Evolutionary conservation across 2,888 invertebrate genomes (phyloP).

Genomic region (Ligdia adustata): DNA sequence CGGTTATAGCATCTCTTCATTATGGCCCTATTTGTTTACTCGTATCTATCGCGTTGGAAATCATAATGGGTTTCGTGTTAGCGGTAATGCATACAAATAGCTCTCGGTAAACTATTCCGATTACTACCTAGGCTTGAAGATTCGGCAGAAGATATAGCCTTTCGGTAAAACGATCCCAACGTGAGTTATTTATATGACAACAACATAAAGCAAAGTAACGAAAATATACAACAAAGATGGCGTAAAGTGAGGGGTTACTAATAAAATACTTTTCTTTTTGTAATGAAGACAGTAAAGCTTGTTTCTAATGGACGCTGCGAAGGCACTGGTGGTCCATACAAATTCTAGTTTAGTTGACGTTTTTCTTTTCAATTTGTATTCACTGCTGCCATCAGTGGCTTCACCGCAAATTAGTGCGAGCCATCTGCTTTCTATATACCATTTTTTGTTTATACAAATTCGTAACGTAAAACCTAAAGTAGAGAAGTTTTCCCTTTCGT

Average conservation of each 20-base stretch:
- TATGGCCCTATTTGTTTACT: slow-evolving; percentile 14
- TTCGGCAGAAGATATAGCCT: slow-evolving; percentile 4
- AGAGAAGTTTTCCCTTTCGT: too few species aligned
- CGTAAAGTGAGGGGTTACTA: too few species aligned
- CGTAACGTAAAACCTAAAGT: too few species aligned
- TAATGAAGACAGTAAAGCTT: slow-evolving; percentile 6
- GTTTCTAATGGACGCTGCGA: background rate
- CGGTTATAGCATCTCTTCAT: slow-evolving; percentile 7
- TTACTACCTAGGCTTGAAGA: slow-evolving; percentile 7
- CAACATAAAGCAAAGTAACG: too few species aligned
- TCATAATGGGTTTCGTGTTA: slow-evolving; percentile 18
- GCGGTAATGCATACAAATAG: slow-evolving; percentile 24
- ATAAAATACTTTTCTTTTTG: slow-evolving; percentile 1
- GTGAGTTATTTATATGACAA: too few species aligned
- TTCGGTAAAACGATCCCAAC: slow-evolving; percentile 6
- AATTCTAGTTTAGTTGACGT: slow-evolving; percentile 1
- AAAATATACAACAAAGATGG: too few species aligned
- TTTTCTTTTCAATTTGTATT: slow-evolving; percentile 5
- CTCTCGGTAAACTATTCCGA: slow-evolving; percentile 8
- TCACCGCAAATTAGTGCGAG: background rate
- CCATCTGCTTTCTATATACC: too few species aligned
- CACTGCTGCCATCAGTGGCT: background rate
- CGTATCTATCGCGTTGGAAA: slow-evolving; percentile 13
- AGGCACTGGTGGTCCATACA: slow-evolving; percentile 1
- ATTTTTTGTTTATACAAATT: too few species aligned